Evolutionary conservation across 2,113 vertebrate species (phyloP).

Genomic region (Hepsetus odoe): DNA sequence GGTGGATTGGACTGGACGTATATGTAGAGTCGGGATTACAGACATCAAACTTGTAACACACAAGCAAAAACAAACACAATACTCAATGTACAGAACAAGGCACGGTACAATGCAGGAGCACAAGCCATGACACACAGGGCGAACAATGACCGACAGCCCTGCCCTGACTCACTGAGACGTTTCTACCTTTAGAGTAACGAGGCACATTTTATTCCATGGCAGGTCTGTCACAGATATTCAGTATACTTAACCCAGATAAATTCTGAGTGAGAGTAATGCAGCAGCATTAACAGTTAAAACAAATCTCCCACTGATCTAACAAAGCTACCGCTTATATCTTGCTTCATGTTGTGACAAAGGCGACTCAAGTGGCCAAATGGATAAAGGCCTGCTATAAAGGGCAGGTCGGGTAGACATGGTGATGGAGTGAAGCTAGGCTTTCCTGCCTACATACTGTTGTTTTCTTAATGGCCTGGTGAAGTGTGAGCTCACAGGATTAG

Average conservation of each 20-base stretch:
- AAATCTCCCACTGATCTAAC: background rate
- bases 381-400: background rate
- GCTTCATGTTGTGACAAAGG: background rate
- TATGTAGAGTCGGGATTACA: too few species aligned
- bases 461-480: slow-evolving; percentile 14
- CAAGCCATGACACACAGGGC: too few species aligned
- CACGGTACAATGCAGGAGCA: too few species aligned
- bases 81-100: too few species aligned
- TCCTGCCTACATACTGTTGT: slow-evolving; percentile 23
- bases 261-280: background rate
- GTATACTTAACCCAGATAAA: background rate
- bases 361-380: background rate
- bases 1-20: too few species aligned
- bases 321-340: background rate
- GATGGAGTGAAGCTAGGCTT: background rate
- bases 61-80: too few species aligned
- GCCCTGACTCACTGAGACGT: too few species aligned
- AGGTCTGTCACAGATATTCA: background rate
- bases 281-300: background rate
- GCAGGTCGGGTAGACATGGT: background rate
- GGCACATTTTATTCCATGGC: background rate
- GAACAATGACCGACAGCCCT: too few species aligned
- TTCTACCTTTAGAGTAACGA: too few species aligned
- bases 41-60: too few species aligned
- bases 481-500: slow-evolving; percentile 39